A percentile compares a stretch with the other conserved stretches of the same genome.
Conservation (phyloP, 1,140 invertebrate genomes). For the Lethrus apterus region DNA sequence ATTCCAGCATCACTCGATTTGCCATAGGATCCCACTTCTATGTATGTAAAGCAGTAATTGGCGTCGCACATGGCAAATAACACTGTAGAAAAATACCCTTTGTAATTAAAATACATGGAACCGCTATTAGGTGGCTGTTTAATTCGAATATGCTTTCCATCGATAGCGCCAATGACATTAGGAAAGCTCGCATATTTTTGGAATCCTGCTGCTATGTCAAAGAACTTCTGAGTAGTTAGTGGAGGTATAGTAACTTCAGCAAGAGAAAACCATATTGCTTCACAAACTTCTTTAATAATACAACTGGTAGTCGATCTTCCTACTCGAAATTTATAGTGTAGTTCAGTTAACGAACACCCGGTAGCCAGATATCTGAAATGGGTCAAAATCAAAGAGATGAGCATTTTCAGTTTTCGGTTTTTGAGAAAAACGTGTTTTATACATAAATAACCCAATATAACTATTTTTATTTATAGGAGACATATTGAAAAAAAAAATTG, state of each 20-base stretch:
- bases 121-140: constrained; percentile 28
- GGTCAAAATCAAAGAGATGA: constrained; percentile 11
- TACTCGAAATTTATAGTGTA: constrained; percentile 26
- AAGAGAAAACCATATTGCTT: constrained; percentile 26
- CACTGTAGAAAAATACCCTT: constrained; percentile 36
- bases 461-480: constrained; percentile 11
- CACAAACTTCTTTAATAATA: constrained; percentile 27
- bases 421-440: not conserved
- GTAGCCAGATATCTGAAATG: constrained; percentile 21
- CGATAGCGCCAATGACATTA: constrained; percentile 33
- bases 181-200: constrained; percentile 31
- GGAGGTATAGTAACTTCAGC: constrained; percentile 15
- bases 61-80: constrained; percentile 39
- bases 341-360: constrained; percentile 20
- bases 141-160: constrained; percentile 40
- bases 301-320: constrained; percentile 24
- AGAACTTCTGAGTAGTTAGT: constrained; percentile 18
- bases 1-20: constrained; percentile 38
- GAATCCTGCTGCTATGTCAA: constrained; percentile 17
- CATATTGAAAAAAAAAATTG: not conserved
- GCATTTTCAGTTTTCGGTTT: not conserved
- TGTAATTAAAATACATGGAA: constrained; percentile 35
- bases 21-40: constrained; percentile 41
- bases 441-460: constrained; percentile 11
- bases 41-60: constrained; percentile 37